A percentile compares a stretch with the other conserved stretches of the same genome.
Conservation (phyloP, 2,113 vertebrate genomes). For the Hypomesus transpacificus region DNA sequence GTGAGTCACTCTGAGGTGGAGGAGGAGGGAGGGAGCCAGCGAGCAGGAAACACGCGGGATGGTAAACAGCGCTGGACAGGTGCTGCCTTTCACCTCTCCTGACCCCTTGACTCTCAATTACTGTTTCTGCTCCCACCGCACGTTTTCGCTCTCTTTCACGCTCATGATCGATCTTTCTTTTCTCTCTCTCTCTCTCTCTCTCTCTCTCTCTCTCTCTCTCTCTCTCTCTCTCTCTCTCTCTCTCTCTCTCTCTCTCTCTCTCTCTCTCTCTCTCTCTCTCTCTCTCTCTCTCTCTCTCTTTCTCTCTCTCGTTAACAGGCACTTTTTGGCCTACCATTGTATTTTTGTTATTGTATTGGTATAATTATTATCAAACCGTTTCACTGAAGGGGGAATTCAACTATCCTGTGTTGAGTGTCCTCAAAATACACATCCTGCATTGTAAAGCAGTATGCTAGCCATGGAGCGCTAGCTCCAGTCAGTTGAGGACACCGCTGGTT, state of each 20-base stretch:
- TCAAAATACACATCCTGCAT: no score
- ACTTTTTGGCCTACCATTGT: no score
- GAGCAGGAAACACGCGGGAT: slow-evolving; percentile 74
- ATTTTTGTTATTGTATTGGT: no score
- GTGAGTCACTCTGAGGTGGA: slow-evolving; percentile 31
- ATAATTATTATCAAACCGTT: no score
- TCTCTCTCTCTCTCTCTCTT: background rate
- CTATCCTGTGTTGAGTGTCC: no score
- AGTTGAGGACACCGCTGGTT: slow-evolving; percentile 9
- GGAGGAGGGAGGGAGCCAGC: slow-evolving; percentile 71
- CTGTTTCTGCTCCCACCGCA: background rate
- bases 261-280: background rate
- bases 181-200: background rate
- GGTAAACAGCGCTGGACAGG: slow-evolving; percentile 24
- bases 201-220: background rate
- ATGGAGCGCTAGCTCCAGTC: background rate
- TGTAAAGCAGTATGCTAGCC: no score
- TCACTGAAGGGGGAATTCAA: no score
- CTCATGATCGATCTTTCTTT: background rate
- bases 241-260: background rate
- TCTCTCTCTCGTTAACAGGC: background rate
- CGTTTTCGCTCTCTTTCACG: background rate
- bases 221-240: background rate
- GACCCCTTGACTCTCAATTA: background rate
- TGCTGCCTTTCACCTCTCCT: background rate